These are phyloP conservation scores for Rhegmatorhina hoffmannsi DNA, from an alignment of 2,113 vertebrate genomes.

Conservation along the genomic window DNA sequence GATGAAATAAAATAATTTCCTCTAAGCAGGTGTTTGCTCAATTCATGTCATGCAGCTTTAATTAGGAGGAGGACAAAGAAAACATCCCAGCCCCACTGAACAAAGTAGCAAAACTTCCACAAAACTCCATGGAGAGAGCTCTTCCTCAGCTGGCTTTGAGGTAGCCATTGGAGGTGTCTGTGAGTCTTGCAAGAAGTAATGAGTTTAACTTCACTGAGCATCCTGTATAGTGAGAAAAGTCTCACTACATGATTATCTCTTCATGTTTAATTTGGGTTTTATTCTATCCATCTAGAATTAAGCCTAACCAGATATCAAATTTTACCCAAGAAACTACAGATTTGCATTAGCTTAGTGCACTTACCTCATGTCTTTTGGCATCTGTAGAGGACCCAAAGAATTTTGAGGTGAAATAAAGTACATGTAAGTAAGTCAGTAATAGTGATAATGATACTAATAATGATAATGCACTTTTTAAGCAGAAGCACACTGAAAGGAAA, in stretches of 20 bases:
- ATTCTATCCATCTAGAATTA: background rate
- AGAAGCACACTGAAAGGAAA: background rate
- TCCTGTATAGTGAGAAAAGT: background rate
- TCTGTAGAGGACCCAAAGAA: background rate
- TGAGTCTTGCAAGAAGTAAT: background rate
- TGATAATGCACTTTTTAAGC: background rate
- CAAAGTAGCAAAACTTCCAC: background rate
- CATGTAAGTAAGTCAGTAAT: background rate
- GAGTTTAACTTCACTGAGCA: background rate
- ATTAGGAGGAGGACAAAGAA: background rate
- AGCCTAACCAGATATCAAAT: background rate
- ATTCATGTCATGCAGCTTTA: background rate
- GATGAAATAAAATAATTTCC: background rate
- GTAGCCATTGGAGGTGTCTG: background rate
- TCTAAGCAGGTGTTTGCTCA: background rate
- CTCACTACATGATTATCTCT: background rate
- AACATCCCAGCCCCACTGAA: background rate
- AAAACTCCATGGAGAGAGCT: background rate
- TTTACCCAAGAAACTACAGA: background rate
- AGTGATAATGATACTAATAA: background rate
- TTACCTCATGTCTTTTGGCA: background rate
- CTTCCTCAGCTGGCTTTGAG: background rate
- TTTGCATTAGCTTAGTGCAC: background rate
- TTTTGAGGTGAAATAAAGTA: background rate
- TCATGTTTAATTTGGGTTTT: background rate